Evolutionary conservation across 2,797 vertebrate genomes (phyloP), one percentile per base, ranked within the genome.

Genomic region (Orientallactaga sibirica): DNA sequence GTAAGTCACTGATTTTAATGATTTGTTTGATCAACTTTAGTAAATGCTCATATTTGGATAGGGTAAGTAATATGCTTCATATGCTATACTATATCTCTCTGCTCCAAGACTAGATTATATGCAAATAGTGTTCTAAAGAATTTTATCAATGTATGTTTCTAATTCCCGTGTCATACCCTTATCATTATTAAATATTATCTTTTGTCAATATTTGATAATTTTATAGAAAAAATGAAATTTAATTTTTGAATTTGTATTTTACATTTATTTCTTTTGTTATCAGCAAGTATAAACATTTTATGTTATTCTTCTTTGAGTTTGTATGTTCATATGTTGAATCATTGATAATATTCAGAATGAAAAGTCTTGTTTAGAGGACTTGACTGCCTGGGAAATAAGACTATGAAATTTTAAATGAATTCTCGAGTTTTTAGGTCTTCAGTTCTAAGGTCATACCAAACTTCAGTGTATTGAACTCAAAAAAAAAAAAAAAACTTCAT

Each of bases 1-100:
- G 99, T 99, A 98, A 98, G 98, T 97, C 75, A 94, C 41, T 70
- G 67, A 78, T 48, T 88, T 18, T 10, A 75, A 58, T 48, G 66
- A 27, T 52, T 71, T 70, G 85, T 79, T 71, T 93, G 7, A 75
- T 90, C 77, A 96, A 95, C 37, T 76, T 90, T 78, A 90, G 15
- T 43, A 61, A 78, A 85, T 62, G 1, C 22, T 2, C 75, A 14
- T 84, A 37, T 89, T 37, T 8, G 24, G 25, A 68, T 83, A 78
- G 70, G 48, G 15, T 74, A 85, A 85, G 79, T 93, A 86, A 88
- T 93, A 61, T 86, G 4, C 43, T 84, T 4, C 78, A 9, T 76
- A 90, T 88, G 29, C 88, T n/a, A 16, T 29, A 70, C 11, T 83
- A 20, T 91, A 73, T 83, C 62, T 61, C 52, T 86, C 52, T 87